These are phyloP conservation scores for Oplegnathus fasciatus DNA, from an alignment of 2,113 vertebrate species.

Conservation along the genomic window DNA sequence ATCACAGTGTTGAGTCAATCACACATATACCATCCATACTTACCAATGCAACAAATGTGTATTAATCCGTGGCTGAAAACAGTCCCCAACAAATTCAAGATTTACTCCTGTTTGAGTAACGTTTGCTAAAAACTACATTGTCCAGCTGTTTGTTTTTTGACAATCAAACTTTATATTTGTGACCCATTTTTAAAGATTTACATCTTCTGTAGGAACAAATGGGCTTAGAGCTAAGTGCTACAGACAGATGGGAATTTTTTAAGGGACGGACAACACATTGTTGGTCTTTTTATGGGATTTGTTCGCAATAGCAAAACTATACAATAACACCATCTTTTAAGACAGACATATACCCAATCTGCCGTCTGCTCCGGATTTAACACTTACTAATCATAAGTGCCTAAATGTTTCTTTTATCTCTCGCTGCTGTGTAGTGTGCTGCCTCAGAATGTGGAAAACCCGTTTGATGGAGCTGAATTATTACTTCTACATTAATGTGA, in stretches of 20 bases:
- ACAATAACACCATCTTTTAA: not conserved
- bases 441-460: not conserved
- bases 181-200: not conserved
- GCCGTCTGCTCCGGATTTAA: conserved; percentile 8
- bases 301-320: not conserved
- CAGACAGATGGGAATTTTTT: not conserved
- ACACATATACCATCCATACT: not conserved
- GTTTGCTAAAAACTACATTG: not conserved
- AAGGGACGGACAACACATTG: not conserved
- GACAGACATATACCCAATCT: not conserved
- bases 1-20: not conserved
- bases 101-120: not conserved
- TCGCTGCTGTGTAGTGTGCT: not conserved
- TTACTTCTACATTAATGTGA: conserved; percentile 31
- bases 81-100: not conserved
- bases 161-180: not conserved
- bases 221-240: not conserved
- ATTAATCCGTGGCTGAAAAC: not conserved
- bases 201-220: not conserved
- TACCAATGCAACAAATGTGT: not conserved
- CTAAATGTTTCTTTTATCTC: conserved; percentile 31
- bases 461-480: conserved; percentile 40
- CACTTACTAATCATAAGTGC: not conserved
- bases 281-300: not conserved
- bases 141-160: not conserved